Conservation (phyloP, 2,113 vertebrate genomes). For the Rhodinocichla rosea region DNA sequence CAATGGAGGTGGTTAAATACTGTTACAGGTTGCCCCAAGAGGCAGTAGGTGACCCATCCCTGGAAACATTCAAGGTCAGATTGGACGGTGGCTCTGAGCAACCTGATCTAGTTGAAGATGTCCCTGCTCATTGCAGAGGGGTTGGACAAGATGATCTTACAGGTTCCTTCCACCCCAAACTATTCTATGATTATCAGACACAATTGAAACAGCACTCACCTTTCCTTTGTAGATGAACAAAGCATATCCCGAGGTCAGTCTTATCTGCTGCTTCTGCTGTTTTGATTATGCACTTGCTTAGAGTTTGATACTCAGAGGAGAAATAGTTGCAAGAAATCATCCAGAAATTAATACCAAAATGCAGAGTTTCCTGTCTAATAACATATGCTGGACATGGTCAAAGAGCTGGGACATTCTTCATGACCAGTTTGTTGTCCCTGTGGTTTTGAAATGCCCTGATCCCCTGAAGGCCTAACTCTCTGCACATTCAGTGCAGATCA, state of each 20-base stretch:
- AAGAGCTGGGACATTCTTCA: background rate
- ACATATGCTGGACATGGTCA: background rate
- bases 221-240: background rate
- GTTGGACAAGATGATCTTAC: background rate
- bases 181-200: background rate
- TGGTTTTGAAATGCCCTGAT: background rate
- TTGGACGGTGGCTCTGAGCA: background rate
- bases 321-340: background rate
- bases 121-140: background rate
- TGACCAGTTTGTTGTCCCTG: background rate
- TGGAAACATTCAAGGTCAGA: background rate
- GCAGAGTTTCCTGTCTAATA: background rate
- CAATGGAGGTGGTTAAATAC: background rate
- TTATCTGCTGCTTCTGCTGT: background rate
- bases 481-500: background rate
- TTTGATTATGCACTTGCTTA: background rate
- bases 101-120: background rate
- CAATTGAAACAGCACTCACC: background rate
- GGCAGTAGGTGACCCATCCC: too few relatives aligned
- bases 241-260: background rate
- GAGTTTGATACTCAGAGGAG: background rate
- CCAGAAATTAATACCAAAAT: background rate
- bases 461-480: background rate
- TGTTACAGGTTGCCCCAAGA: background rate
- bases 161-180: background rate